A percentile compares a stretch with the other conserved stretches of the same genome.
phyloP scores from a whole-genome alignment of 64 coral and sea anemone species.

The Dendrophyllia cribrosa region DNA sequence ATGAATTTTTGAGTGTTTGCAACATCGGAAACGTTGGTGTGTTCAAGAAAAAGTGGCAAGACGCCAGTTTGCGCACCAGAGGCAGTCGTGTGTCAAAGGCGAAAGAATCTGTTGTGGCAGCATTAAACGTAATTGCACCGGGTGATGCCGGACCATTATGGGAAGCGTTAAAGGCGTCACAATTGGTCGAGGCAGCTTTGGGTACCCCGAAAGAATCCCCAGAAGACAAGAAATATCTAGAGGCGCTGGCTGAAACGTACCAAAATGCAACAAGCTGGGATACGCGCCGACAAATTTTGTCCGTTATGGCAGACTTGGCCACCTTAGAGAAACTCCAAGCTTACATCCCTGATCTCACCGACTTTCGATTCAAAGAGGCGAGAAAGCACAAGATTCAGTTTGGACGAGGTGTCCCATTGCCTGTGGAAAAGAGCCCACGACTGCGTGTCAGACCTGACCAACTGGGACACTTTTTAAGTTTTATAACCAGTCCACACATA shows the following conservation, averaged over 20 bases:
- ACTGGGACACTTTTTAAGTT: conserved; percentile 14
- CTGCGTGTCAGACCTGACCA: background rate
- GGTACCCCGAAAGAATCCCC: background rate
- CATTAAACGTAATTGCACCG: conserved; percentile 31
- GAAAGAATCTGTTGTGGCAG: background rate
- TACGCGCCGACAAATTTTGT: conserved; percentile 1
- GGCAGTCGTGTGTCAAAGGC: background rate
- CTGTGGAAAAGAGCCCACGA: background rate
- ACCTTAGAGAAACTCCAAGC: background rate
- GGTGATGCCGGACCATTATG: conserved; percentile 1
- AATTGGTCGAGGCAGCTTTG: background rate
- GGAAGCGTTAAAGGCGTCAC: conserved; percentile 20
- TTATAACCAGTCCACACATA: background rate
- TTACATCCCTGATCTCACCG: background rate
- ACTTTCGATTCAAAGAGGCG: background rate
- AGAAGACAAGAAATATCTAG: background rate
- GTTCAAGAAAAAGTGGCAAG: background rate
- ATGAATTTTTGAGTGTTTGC: background rate
- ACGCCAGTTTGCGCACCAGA: conserved; percentile 9
- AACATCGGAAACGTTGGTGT: background rate
- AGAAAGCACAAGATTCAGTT: background rate
- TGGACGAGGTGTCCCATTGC: conserved; percentile 28
- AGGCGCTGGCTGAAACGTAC: conserved; percentile 23
- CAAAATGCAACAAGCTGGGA: conserved; percentile 10
- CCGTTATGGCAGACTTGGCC: conserved; percentile 13